Conservation (phyloP, 2,113 vertebrate genomes). For the Balaeniceps rex region DNA sequence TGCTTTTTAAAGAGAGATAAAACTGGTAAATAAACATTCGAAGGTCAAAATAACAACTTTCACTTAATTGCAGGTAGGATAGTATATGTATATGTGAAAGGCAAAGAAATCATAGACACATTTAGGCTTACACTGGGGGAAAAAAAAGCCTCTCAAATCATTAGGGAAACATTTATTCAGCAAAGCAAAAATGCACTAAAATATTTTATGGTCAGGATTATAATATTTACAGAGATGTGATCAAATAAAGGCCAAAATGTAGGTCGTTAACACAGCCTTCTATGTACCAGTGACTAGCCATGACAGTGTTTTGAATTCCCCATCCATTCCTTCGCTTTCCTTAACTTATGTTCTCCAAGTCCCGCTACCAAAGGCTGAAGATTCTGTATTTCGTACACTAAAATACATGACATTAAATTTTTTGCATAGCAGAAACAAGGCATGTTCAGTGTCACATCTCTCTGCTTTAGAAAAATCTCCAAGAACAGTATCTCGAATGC, state of each 20-base stretch:
- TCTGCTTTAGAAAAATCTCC: constrained; percentile 47
- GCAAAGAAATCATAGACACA: not conserved
- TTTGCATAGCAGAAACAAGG: not conserved
- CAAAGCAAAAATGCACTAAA: constrained; percentile 36
- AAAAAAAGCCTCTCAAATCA: not conserved
- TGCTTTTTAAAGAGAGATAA: not conserved
- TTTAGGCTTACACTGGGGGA: not conserved
- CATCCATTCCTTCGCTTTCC: constrained; percentile 9
- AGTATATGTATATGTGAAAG: not conserved
- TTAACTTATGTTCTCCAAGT: constrained; percentile 30
- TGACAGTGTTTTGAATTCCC: not conserved
- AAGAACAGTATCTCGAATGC: constrained; percentile 48
- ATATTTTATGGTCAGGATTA: constrained; percentile 8
- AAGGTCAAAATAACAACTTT: constrained; percentile 30
- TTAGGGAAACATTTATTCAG: constrained; percentile 36
- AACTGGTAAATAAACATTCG: constrained; percentile 18
- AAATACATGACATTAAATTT: not conserved
- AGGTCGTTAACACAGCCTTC: not conserved
- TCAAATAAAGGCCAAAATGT: constrained; percentile 27
- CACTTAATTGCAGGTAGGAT: constrained; percentile 27
- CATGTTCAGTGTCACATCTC: constrained; percentile 28
- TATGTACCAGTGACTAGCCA: not conserved
- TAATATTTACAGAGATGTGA: constrained; percentile 21
- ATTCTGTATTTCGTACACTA: constrained; percentile 7
- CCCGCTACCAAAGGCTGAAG: not conserved